Evolutionary conservation across 2,113 vertebrate genomes (phyloP).

Genomic region (Mobula hypostoma): DNA sequence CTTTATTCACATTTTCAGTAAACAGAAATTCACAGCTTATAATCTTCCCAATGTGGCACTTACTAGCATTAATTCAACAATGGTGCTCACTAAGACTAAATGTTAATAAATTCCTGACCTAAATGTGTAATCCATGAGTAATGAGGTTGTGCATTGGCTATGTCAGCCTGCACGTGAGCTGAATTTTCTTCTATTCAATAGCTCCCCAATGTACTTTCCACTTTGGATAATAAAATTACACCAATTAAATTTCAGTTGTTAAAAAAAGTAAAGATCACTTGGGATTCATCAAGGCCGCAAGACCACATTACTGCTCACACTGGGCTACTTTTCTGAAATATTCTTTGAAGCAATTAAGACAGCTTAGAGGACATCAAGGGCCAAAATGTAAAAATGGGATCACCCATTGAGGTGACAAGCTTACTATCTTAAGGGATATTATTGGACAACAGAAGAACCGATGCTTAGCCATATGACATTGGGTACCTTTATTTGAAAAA

Average conservation of each 20-base stretch:
- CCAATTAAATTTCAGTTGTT: background rate
- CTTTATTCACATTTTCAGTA: slow-evolving; percentile 14
- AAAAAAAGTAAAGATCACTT: background rate
- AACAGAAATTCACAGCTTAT: background rate
- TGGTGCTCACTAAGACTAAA: background rate
- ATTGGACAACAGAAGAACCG: background rate
- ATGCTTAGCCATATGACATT: background rate
- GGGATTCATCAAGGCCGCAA: background rate
- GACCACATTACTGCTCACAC: background rate
- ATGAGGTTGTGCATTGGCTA: background rate
- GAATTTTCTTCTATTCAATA: slow-evolving; percentile 2
- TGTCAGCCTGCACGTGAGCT: background rate
- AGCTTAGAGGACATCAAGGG: background rate
- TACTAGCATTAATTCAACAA: background rate
- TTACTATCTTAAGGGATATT: background rate
- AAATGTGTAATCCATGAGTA: slow-evolving; percentile 23
- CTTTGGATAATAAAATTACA: background rate
- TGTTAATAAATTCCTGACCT: slow-evolving; percentile 23
- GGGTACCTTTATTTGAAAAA: background rate
- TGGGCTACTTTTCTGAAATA: background rate
- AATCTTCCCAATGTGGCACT: background rate
- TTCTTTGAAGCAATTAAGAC: background rate
- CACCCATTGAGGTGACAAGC: background rate
- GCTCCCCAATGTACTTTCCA: background rate
- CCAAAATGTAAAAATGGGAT: background rate